Percentiles rank a stretch among this genome's conserved stretches.
Conservation (phyloP, 2,888 invertebrate species). For the Amiota minor region DNA sequence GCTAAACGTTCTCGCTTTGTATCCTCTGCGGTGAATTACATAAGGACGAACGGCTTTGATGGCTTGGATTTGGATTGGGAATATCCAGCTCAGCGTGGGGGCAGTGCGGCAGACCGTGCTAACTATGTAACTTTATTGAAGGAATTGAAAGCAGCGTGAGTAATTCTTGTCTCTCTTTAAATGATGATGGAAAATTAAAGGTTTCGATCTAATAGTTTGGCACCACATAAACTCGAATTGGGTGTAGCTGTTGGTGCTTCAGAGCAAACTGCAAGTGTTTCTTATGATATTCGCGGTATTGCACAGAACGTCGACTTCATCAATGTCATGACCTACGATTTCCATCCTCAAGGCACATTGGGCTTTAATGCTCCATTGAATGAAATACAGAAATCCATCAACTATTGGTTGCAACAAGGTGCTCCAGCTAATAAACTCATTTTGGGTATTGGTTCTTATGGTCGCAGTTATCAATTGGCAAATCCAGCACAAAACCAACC, state of each 20-base stretch:
- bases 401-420: slow-evolving; percentile 81
- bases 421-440: slow-evolving; percentile 84
- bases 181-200: neutral
- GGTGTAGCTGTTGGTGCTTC: slow-evolving; percentile 77
- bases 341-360: slow-evolving; percentile 51
- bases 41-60: slow-evolving; percentile 86
- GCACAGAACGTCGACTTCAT: slow-evolving; percentile 57
- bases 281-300: slow-evolving; percentile 61
- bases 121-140: slow-evolving; percentile 76
- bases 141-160: slow-evolving; percentile 58
- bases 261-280: slow-evolving; percentile 41
- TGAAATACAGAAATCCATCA: slow-evolving; percentile 87
- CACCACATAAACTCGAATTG: slow-evolving; percentile 75
- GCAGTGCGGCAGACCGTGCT: slow-evolving; percentile 78
- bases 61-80: slow-evolving; percentile 96
- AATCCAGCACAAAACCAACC: slow-evolving; percentile 67
- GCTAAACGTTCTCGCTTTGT: slow-evolving; percentile 82
- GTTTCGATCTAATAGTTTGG: slow-evolving; percentile 44
- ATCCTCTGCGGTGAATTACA: slow-evolving; percentile 82
- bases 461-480: slow-evolving; percentile 85
- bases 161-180: slow-evolving; percentile 50
- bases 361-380: slow-evolving; percentile 72
- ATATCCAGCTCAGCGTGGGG: slow-evolving; percentile 80
- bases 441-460: slow-evolving; percentile 92
- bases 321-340: slow-evolving; percentile 67